Evolutionary conservation across 2,888 invertebrate species (phyloP).

Genomic region (Tinea trinotella): DNA sequence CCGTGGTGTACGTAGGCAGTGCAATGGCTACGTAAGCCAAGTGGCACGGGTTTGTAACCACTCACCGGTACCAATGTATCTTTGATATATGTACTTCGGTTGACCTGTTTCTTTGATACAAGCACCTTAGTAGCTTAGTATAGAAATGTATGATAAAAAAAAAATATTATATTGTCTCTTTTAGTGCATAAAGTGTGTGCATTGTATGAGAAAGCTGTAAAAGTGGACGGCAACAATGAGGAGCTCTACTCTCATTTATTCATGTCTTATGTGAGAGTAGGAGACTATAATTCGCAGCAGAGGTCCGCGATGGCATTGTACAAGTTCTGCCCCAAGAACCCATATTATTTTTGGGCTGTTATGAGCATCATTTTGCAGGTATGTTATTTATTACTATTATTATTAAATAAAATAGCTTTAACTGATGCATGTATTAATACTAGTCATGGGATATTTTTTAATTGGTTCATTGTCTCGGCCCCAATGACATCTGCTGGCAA

Average conservation of each 20-base stretch:
- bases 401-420: too few relatives aligned
- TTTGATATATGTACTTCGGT: too few relatives aligned
- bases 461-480: too few relatives aligned
- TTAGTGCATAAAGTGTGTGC: conserved; percentile 91
- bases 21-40: too few relatives aligned
- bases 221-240: conserved; percentile 89
- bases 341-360: conserved; percentile 98
- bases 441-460: conserved; percentile 18
- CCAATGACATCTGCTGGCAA: too few relatives aligned
- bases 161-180: conserved; percentile 26
- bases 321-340: conserved; percentile 93
- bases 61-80: too few relatives aligned
- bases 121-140: too few relatives aligned
- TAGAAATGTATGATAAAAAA: too few relatives aligned
- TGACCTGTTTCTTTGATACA: too few relatives aligned
- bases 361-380: conserved; percentile 98
- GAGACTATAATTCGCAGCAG: conserved; percentile 92
- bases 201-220: conserved; percentile 91
- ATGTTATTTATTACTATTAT: conserved; percentile 22
- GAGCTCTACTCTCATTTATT: conserved; percentile 95
- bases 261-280: conserved; percentile 94
- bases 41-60: too few relatives aligned
- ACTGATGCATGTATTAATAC: too few relatives aligned
- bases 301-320: conserved; percentile 91
- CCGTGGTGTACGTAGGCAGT: too few relatives aligned